phyloP scores from a whole-genome alignment of 1,140 invertebrate species.

The Lucilia sericata region DNA sequence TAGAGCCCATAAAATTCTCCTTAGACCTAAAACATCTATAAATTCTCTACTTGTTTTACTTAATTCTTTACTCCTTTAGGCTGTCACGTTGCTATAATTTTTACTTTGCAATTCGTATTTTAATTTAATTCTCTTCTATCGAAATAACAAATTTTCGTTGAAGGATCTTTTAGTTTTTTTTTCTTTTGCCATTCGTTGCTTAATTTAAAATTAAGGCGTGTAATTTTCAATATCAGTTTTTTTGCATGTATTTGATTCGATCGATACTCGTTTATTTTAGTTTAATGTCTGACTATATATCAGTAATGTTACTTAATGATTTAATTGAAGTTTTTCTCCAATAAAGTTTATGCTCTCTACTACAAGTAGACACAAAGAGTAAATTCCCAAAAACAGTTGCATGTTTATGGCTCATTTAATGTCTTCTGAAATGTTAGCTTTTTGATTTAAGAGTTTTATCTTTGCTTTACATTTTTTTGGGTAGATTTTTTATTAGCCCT shows the following conservation, averaged over 20 bases:
- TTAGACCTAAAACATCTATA: too few relatives aligned
- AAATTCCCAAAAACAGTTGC: neutral
- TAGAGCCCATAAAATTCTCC: neutral
- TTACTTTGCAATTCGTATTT: neutral
- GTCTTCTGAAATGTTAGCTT: neutral
- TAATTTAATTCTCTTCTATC: conserved; percentile 23
- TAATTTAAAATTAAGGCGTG: conserved; percentile 14
- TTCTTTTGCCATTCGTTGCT: neutral
- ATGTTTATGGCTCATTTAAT: conserved; percentile 16
- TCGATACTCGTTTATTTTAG: conserved; percentile 14
- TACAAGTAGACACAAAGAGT: neutral
- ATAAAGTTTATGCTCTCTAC: neutral
- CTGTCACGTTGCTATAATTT: conserved; percentile 26
- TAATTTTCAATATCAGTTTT: conserved; percentile 22
- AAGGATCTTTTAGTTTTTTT: conserved; percentile 19
- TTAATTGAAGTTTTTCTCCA: conserved; percentile 10
- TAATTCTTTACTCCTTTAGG: conserved; percentile 20
- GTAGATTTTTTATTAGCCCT: neutral
- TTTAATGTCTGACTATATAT: neutral
- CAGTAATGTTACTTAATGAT: conserved; percentile 9
- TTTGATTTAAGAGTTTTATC: neutral
- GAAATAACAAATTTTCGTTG: conserved; percentile 13
- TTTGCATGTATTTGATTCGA: neutral
- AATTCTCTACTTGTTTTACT: neutral
- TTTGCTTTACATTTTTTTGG: neutral